phyloP scores from a whole-genome alignment of 2,888 invertebrate genomes.

The Orthosia gracilis region DNA sequence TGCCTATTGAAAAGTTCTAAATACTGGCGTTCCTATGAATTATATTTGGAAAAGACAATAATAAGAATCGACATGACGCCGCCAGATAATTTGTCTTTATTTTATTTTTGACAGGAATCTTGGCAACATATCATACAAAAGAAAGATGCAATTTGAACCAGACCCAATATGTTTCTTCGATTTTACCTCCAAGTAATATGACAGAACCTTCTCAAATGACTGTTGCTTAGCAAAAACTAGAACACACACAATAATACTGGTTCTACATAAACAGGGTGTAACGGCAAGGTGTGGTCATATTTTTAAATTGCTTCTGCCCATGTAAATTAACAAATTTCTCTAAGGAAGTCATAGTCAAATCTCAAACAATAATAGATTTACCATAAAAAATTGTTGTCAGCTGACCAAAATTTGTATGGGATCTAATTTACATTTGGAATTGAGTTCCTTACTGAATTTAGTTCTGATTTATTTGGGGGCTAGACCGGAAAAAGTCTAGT shows the following conservation, averaged over 20 bases:
- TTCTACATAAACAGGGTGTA: too few species aligned
- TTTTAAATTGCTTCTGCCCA: too few species aligned
- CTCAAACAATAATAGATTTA: too few species aligned
- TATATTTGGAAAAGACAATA: background rate
- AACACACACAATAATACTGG: constrained; percentile 24
- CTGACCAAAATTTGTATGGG: too few species aligned
- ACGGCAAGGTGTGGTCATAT: too few species aligned
- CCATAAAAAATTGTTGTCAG: too few species aligned
- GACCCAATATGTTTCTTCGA: constrained; percentile 20
- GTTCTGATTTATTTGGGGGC: too few species aligned
- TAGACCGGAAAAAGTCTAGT: too few species aligned
- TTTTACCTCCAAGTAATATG: background rate
- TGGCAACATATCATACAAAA: constrained; percentile 27
- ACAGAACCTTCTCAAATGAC: background rate
- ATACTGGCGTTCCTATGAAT: background rate
- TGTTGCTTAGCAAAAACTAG: constrained; percentile 20
- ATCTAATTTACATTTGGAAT: too few species aligned
- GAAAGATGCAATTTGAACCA: constrained; percentile 21
- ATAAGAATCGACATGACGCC: constrained; percentile 2
- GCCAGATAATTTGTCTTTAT: constrained; percentile 6
- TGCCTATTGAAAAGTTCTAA: background rate
- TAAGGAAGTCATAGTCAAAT: too few species aligned
- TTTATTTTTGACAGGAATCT: constrained; percentile 5
- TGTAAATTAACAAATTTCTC: too few species aligned
- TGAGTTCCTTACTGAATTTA: too few species aligned